Conservation (phyloP, 2,113 vertebrate genomes). For the Nothoprocta perdicaria region DNA sequence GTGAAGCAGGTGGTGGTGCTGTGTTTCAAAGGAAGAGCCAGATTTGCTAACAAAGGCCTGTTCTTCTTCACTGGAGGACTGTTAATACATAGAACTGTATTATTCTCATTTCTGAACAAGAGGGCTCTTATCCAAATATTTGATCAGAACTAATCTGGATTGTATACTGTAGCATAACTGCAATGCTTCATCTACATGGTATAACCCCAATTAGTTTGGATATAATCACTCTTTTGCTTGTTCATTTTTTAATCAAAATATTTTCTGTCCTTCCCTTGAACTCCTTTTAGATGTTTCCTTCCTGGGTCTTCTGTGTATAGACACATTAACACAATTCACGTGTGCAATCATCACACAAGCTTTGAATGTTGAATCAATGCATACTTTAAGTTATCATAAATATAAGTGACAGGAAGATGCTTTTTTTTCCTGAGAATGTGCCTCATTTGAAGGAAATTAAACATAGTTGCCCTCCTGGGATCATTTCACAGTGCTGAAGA, state of each 20-base stretch:
- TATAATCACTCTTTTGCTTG: background rate
- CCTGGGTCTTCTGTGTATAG: background rate
- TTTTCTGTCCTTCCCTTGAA: background rate
- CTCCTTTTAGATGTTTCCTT: background rate
- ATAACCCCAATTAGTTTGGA: background rate
- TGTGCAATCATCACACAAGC: background rate
- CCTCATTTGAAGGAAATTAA: constrained; percentile 24
- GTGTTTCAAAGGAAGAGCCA: constrained; percentile 88
- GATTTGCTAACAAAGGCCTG: constrained; percentile 88
- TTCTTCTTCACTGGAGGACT: constrained; percentile 90
- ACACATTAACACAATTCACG: background rate
- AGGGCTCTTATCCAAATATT: constrained; percentile 37
- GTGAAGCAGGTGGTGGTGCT: constrained; percentile 95
- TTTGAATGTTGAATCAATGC: background rate
- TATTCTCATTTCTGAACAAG: constrained; percentile 65
- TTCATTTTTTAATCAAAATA: background rate
- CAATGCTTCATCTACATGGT: background rate
- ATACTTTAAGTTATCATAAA: constrained; percentile 12
- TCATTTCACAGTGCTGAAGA: constrained; percentile 16
- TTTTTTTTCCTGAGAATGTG: background rate
- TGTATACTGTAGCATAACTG: background rate
- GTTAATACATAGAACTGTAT: constrained; percentile 72
- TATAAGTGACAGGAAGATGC: background rate
- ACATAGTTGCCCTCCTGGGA: constrained; percentile 21
- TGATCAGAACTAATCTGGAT: constrained; percentile 43